Base-by-base conservation (phyloP, 37 sponge, comb jelly and placozoan species). In the Hexactinellida sp. region DNA sequence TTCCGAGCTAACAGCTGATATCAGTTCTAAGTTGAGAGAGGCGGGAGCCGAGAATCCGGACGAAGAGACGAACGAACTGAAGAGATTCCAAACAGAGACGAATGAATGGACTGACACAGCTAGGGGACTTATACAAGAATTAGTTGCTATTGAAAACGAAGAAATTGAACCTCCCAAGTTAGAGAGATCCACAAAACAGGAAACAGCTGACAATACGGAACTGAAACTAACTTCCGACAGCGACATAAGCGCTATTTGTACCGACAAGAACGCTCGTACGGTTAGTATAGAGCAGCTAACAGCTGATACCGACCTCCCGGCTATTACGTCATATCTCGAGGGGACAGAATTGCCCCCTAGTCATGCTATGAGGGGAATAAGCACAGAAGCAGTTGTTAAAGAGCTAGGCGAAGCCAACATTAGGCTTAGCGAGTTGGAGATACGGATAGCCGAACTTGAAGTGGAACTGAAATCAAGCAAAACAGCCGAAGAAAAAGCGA, bases 71-170 rank as follows among this genome's bases (percentile, higher is more conserved):
- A 10, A 25, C 3, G 30, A 63, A 23, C 30, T 63, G 76, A 63
- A 63, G 34, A 23, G 3, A 25, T 63, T 63, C 13, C 76, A 63
- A n/a, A 63, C 21, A 3, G 76, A n/a, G 21, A n/a, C 76, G 25
- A 63, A 63, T 63, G 76, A 63, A 63, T 63, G 76, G 76, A 63
- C 13, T 63, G 76, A 25, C 5, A 63, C 76, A 63, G 76, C 76
- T 25, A 10, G 13, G 76, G 13, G 13, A 63, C 13, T 63, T 7
- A 63, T 63, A 25, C 28, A n/a, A 28, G 76, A 63, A 63, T n/a
- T 63, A 28, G 13, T 63, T 32, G 76, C 76, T 25, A n/a, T 63
- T 63, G 76, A 63, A 23, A 63, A 63, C 34, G 76, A 63, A 1
- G 76, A 63, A 63, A 63, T 63, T 3, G 76, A 63, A n/a, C 76